Evolutionary conservation across 2,888 invertebrate genomes (phyloP).

Genomic region (Xestoiulus laeticollis): DNA sequence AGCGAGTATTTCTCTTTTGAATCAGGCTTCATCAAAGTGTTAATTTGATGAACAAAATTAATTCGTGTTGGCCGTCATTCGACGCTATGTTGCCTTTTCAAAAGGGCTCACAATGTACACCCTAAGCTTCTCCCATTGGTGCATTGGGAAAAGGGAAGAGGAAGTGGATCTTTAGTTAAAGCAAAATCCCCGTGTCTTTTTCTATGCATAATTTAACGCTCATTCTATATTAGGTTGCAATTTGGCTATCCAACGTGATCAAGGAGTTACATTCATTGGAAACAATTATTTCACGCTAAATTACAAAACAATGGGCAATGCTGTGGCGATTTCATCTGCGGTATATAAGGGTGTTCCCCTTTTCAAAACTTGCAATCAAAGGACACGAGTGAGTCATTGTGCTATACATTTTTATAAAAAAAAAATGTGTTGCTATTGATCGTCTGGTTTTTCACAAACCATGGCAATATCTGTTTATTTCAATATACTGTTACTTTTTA

Average conservation of each 20-base stretch:
- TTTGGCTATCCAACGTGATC: not conserved
- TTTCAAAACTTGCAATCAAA: too few species aligned
- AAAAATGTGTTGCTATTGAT: too few species aligned
- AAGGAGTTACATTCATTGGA: not conserved
- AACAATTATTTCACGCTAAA: not conserved
- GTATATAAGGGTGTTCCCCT: not conserved
- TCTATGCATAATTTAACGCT: slow-evolving; percentile 1
- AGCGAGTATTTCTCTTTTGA: slow-evolving; percentile 22
- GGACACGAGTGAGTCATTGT: too few species aligned
- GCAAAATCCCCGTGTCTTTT: not conserved
- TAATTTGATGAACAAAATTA: slow-evolving; percentile 34
- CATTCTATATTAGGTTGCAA: not conserved
- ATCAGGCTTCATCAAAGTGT: slow-evolving; percentile 36
- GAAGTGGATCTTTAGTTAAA: not conserved
- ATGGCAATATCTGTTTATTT: too few species aligned
- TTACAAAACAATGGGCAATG: not conserved
- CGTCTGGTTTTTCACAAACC: too few species aligned
- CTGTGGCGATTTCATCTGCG: not conserved
- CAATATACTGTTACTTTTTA: too few species aligned
- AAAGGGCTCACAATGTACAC: not conserved
- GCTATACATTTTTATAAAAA: too few species aligned
- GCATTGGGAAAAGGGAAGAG: not conserved
- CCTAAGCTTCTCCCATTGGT: not conserved
- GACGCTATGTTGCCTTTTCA: slow-evolving; percentile 13
- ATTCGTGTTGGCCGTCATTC: slow-evolving; percentile 30